phyloP scores from a whole-genome alignment of 2,797 vertebrate species.

The Spinus olivaceus region DNA sequence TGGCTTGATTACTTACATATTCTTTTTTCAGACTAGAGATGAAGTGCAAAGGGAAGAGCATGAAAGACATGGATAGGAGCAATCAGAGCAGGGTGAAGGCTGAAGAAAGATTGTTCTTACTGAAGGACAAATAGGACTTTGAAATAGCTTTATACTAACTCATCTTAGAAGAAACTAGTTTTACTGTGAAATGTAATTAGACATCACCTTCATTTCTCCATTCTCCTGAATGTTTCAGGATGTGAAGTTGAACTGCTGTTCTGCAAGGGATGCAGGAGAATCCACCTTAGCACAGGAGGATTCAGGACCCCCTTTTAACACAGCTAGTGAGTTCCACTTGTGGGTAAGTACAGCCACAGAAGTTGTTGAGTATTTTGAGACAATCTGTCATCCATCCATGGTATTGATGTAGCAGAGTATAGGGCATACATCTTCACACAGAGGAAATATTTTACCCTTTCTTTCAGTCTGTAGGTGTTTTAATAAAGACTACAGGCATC shows the following conservation, averaged over 20 bases:
- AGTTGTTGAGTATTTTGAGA: not conserved
- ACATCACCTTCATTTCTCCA: not conserved
- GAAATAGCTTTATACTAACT: not conserved
- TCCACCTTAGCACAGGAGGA: not conserved
- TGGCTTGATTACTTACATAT: not conserved
- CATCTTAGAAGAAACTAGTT: not conserved
- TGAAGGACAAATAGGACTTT: not conserved
- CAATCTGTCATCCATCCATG: not conserved
- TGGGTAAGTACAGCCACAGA: not conserved
- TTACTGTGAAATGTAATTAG: not conserved
- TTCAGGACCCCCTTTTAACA: not conserved
- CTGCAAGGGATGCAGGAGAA: not conserved
- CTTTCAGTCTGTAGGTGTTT: not conserved
- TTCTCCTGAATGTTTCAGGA: not conserved
- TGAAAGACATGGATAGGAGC: not conserved
- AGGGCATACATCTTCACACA: not conserved
- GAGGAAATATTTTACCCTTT: not conserved
- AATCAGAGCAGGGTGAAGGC: not conserved
- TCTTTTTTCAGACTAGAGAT: not conserved
- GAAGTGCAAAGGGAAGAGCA: not conserved
- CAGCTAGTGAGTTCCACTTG: not conserved
- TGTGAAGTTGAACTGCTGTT: not conserved
- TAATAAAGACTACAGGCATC: not conserved
- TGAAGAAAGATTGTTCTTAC: not conserved
- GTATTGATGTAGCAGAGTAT: not conserved